phyloP scores from a whole-genome alignment of 2,113 vertebrate species.

The Hoplias malabaricus region DNA sequence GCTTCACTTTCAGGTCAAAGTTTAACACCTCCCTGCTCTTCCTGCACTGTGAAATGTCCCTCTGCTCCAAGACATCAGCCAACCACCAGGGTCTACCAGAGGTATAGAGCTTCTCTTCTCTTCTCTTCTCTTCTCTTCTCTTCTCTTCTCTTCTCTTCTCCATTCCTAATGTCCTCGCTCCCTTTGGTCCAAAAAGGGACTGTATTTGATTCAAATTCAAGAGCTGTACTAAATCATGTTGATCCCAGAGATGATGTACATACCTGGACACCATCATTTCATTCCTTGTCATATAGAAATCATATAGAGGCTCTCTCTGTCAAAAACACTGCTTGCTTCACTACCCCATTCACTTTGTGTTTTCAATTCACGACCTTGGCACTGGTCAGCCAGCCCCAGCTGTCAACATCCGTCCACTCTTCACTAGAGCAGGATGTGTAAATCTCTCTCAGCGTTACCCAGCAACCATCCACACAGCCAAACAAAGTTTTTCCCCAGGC shows the following conservation, averaged over 20 bases:
- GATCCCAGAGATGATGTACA: neutral
- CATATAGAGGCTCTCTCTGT: constrained; percentile 3
- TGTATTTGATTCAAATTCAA: no score
- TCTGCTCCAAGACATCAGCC: constrained; percentile 77
- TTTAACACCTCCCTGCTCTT: constrained; percentile 84
- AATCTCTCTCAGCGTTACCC: constrained; percentile 43
- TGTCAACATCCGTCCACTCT: constrained; percentile 43
- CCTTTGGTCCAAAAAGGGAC: no score
- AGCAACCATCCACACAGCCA: constrained; percentile 44
- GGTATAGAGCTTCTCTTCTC: constrained; percentile 68
- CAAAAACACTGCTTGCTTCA: constrained; percentile 14
- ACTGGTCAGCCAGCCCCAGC: constrained; percentile 18
- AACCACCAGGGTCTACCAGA: constrained; percentile 69
- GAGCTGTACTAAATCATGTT: neutral
- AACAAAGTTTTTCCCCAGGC: constrained; percentile 27
- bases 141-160: neutral
- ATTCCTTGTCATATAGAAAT: neutral
- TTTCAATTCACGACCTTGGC: constrained; percentile 28
- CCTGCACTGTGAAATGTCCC: constrained; percentile 89
- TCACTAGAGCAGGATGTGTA: constrained; percentile 43
- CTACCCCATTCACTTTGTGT: constrained; percentile 23
- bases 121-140: neutral
- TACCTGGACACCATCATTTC: neutral
- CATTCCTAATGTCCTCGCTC: no score
- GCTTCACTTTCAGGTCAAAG: constrained; percentile 85